Evolutionary conservation across 37 sponge, comb jelly and placozoan species (phyloP), one percentile per base, ranked within the genome.

Genomic region (Haliclona indistincta): DNA sequence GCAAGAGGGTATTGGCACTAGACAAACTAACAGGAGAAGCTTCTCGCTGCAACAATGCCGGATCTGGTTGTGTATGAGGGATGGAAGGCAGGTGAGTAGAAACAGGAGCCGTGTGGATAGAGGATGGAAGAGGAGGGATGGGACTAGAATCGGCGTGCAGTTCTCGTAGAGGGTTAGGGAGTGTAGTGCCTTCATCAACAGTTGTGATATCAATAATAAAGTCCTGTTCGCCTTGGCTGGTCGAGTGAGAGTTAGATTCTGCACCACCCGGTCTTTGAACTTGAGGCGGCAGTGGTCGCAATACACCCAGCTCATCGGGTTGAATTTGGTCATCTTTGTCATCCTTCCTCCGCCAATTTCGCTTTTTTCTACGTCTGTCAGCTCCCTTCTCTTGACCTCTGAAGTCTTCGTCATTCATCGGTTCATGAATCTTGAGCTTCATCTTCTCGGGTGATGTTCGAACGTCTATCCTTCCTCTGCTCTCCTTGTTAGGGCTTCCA

Each of bases 321-420:
- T 56, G 45, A 26, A 33, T 29, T 43, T 33, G 32, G 47, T 23
- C 15, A 5, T 19, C 52, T 33, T 23, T 23, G 0, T 53, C 65
- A 42, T 63, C 52, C 20, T 61, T 29, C 15, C 22, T 55, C 2
- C 33, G n/a, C 20, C 38, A 71, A 62, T 61, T 39, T 71, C 32
- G 64, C 20, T 32, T 28, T 26, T 64, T 43, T 37, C 68, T 73
- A 23, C 74, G 64, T 33, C 74, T 38, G 28, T 44, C 26, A 43
- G 53, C 71, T 29, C 38, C 34, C 43, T 82, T 82, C 4, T 22
- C 75, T 13, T 38, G 47, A 6, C 17, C 4, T 29, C 74, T 73
- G 60, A 82, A 82, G 26, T 82, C 83, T 1, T 80, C 81, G 19
- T 70, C 42, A n/a, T 60, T 69, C 38, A 82, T 70, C n/a, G n/a